Evolutionary conservation across 1,140 invertebrate species (phyloP).

Genomic region (Oncopodura yosiiana): DNA sequence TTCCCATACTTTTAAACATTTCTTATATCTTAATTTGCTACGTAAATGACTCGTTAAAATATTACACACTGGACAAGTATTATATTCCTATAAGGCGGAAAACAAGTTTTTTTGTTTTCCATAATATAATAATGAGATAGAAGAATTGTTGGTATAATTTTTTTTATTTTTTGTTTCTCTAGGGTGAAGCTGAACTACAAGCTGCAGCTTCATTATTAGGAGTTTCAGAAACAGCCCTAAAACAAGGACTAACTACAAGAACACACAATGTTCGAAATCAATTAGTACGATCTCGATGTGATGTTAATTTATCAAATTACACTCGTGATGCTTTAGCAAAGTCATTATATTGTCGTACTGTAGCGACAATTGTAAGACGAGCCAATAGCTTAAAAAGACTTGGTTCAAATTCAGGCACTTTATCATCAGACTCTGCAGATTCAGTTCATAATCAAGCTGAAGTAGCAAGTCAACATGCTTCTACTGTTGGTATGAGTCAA

Average conservation of each 20-base stretch:
- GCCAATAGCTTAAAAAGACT: conserved; percentile 83
- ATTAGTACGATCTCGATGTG: conserved; percentile 68
- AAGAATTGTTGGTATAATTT: neutral
- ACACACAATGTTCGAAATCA: conserved; percentile 76
- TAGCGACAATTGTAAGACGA: conserved; percentile 84
- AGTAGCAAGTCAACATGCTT: conserved; percentile 72
- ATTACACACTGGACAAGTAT: no score
- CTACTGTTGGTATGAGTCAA: no score
- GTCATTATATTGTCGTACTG: conserved; percentile 84
- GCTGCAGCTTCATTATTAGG: conserved; percentile 74
- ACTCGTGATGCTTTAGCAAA: conserved; percentile 82
- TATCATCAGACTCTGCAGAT: conserved; percentile 82
- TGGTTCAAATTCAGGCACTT: conserved; percentile 70
- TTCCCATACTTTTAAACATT: no score
- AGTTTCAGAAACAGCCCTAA: conserved; percentile 61
- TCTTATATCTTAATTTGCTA: no score
- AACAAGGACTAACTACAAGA: conserved; percentile 68
- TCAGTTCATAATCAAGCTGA: conserved; percentile 74
- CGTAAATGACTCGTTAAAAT: no score
- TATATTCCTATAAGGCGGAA: no score
- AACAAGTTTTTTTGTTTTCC: no score
- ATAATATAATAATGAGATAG: no score
- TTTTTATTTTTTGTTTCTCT: conserved; percentile 2
- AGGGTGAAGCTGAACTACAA: conserved; percentile 59
- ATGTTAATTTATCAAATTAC: conserved; percentile 72